Conservation (phyloP, 2,888 invertebrate species). For the Hypomecis atomaria region DNA sequence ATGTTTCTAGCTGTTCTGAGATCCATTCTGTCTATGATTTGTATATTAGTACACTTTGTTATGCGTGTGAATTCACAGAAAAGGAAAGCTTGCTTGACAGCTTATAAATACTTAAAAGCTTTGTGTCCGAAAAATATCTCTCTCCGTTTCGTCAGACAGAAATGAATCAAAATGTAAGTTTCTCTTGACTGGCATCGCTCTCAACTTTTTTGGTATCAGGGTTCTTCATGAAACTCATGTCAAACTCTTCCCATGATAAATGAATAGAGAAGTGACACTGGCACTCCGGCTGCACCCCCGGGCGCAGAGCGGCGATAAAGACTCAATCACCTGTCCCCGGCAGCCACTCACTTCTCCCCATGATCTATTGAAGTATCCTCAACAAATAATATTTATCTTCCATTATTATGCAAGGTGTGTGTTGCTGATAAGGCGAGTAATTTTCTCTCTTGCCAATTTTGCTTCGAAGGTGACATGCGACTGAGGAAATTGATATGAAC, state of each 20-base stretch:
- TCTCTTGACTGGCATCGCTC: conserved; percentile 22
- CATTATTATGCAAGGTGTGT: conserved; percentile 60
- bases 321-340: conserved; percentile 74
- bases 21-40: too few relatives aligned
- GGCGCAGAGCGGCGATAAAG: conserved; percentile 62
- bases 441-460: conserved; percentile 33
- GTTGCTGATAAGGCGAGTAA: conserved; percentile 55
- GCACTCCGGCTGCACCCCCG: conserved; percentile 66
- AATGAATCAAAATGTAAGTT: conserved; percentile 23
- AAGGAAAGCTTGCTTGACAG: too few relatives aligned
- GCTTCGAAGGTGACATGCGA: conserved; percentile 13
- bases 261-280: conserved; percentile 63
- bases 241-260: conserved; percentile 62
- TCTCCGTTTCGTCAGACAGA: not conserved
- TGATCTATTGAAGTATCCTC: conserved; percentile 55
- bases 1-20: too few relatives aligned
- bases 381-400: conserved; percentile 63
- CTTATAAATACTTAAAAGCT: too few relatives aligned
- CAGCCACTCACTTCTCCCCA: conserved; percentile 58
- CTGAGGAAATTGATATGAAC: conserved; percentile 2
- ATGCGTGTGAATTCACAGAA: too few relatives aligned
- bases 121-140: too few relatives aligned
- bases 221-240: conserved; percentile 49
- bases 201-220: conserved; percentile 41
- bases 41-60: too few relatives aligned